Conservation (phyloP, 2,888 invertebrate genomes). For the Pristionchus fissidentatus region DNA sequence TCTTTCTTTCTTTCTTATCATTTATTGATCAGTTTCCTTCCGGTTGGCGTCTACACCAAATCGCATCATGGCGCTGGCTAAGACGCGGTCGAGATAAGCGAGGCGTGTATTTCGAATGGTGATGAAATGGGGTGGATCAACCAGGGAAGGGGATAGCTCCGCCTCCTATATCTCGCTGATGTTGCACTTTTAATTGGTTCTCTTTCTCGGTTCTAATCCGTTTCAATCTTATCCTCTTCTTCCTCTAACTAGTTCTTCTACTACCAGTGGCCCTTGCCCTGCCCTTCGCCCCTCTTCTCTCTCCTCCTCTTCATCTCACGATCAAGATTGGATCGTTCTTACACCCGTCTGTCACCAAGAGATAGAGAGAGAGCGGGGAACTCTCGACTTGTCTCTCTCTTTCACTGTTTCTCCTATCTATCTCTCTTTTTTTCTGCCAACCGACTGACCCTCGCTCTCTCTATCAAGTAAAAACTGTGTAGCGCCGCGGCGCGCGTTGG, state of each 20-base stretch:
- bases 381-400: background rate
- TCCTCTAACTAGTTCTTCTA: too few relatives aligned
- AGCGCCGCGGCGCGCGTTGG: background rate
- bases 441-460: conserved; percentile 22
- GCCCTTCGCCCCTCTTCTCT: background rate
- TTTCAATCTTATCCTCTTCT: too few relatives aligned
- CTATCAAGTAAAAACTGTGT: conserved; percentile 40
- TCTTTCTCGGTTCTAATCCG: background rate
- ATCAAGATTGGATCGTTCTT: conserved; percentile 9
- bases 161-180: background rate
- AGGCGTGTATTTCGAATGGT: background rate
- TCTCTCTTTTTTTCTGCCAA: background rate
- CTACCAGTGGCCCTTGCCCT: too few relatives aligned
- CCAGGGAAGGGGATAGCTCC: too few relatives aligned
- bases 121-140: background rate
- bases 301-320: conserved; percentile 4
- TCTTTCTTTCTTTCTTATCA: too few relatives aligned
- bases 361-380: conserved; percentile 4
- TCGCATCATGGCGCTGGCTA: background rate
- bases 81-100: background rate
- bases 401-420: background rate
- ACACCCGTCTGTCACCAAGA: background rate
- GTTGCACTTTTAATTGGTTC: conserved; percentile 21
- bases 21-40: background rate
- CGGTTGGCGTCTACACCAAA: background rate